phyloP scores from a whole-genome alignment of 2,113 vertebrate species.

The Probosciger aterrimus region DNA sequence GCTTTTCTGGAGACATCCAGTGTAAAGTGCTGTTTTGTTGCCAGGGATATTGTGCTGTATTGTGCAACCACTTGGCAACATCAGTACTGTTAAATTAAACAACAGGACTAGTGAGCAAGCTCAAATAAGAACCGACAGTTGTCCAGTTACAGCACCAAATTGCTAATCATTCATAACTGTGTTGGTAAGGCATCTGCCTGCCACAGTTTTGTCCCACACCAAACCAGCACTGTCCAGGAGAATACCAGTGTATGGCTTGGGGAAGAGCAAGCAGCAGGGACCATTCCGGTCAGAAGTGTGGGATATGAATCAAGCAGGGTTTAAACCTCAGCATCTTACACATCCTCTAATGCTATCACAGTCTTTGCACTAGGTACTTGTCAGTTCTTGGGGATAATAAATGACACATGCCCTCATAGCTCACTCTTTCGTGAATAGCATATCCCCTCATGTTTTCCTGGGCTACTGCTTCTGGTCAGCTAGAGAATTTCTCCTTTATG shows the following conservation, averaged over 20 bases:
- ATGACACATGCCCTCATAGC: background rate
- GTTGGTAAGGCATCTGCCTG: background rate
- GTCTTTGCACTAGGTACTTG: background rate
- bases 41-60: background rate
- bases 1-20: constrained; percentile 1
- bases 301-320: background rate
- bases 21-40: background rate
- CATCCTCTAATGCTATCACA: background rate
- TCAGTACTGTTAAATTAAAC: background rate
- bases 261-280: background rate
- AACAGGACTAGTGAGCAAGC: background rate
- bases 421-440: background rate
- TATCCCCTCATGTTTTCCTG: background rate
- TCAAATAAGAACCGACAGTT: background rate
- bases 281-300: background rate
- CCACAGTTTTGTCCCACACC: background rate
- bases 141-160: background rate
- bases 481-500: constrained; percentile 23
- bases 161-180: background rate
- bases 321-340: background rate
- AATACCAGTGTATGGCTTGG: too few species aligned
- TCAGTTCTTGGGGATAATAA: background rate
- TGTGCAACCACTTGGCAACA: background rate
- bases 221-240: background rate
- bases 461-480: background rate